phyloP scores from a whole-genome alignment of 2,797 vertebrate genomes.

The Pseudochirops corinnae region DNA sequence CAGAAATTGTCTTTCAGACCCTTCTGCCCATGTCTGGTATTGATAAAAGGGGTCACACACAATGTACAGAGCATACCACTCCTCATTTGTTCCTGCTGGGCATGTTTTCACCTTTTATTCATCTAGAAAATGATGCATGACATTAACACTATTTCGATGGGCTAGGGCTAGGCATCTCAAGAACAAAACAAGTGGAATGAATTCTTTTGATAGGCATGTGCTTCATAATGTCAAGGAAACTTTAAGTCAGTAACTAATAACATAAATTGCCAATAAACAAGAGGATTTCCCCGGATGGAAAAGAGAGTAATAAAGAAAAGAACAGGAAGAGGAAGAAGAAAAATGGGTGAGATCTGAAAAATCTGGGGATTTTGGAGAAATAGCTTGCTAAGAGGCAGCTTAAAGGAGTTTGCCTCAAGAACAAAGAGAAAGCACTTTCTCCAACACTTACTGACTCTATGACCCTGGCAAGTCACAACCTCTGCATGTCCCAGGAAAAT shows the following conservation, averaged over 20 bases:
- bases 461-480: not conserved
- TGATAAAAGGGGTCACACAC: not conserved
- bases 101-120: not conserved
- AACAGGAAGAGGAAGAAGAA: not conserved
- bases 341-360: not conserved
- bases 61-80: accelerated
- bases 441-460: not conserved
- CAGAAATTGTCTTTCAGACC: not conserved
- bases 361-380: not conserved
- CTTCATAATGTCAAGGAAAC: not conserved
- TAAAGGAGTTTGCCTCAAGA: not conserved
- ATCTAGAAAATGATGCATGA: not conserved
- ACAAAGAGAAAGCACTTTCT: not conserved
- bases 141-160: not conserved
- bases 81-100: not conserved
- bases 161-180: not conserved
- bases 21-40: not conserved
- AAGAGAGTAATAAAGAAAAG: not conserved
- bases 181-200: not conserved
- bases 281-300: not conserved
- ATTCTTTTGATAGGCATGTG: not conserved
- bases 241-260: not conserved
- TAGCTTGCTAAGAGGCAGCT: not conserved
- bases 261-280: not conserved
- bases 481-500: not conserved